Percentiles rank a stretch among this genome's conserved stretches.
Conservation (phyloP, 2,797 vertebrate species). For the Bovichtus variegatus region DNA sequence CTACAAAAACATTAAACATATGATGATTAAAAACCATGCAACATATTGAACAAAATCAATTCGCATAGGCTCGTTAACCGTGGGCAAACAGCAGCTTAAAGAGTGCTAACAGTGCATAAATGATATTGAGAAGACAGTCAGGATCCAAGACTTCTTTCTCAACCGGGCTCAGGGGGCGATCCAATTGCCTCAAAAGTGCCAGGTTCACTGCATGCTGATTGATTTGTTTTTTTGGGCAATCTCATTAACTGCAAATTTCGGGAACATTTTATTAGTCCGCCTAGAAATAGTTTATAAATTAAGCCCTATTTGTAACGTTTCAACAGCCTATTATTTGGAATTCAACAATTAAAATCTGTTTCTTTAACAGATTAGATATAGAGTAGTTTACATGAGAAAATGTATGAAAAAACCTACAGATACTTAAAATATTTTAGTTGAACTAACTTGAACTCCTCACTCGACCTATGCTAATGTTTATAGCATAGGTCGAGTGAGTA, state of each 20-base stretch:
- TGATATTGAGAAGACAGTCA: neutral
- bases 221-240: neutral
- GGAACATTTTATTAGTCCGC: no score
- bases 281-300: no score
- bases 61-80: neutral
- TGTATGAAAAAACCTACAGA: no score
- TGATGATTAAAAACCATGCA: neutral
- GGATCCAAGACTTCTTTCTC: neutral
- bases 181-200: neutral
- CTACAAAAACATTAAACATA: neutral
- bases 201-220: neutral
- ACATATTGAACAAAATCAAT: neutral
- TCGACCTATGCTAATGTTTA: no score
- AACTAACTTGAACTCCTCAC: no score
- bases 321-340: no score
- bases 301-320: no score
- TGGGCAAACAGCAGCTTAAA: neutral
- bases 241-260: slow-evolving; percentile 17
- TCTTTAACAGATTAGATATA: no score
- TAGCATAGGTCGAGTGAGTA: no score
- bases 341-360: no score
- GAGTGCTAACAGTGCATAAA: neutral
- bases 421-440: no score
- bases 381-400: no score
- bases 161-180: slow-evolving; percentile 1